A percentile compares a stretch with the other conserved stretches of the same genome.
Evolutionary conservation across 2,888 invertebrate species (phyloP).

Genomic region (Mactromeris polynyma): DNA sequence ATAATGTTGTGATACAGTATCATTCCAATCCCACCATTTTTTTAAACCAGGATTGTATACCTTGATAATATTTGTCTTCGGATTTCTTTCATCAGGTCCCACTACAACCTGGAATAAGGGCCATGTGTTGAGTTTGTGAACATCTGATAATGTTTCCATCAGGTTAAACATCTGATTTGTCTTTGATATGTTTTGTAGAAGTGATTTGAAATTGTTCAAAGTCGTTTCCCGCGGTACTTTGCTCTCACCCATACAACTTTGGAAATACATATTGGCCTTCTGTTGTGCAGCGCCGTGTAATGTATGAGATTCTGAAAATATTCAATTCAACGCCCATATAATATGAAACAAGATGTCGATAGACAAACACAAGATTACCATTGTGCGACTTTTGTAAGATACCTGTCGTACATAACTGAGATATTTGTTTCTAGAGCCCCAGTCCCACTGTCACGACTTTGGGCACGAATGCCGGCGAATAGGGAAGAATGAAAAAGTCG

Average conservation of each 20-base stretch:
- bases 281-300: constrained; percentile 66
- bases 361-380: no score
- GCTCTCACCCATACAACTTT: constrained; percentile 79
- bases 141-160: constrained; percentile 67
- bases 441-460: no score
- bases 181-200: constrained; percentile 69
- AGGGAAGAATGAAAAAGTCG: no score
- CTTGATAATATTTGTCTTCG: constrained; percentile 79
- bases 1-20: no score
- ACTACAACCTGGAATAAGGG: constrained; percentile 79
- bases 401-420: no score
- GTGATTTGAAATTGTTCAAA: constrained; percentile 66
- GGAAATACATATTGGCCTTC: constrained; percentile 76
- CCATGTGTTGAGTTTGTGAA: constrained; percentile 80
- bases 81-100: constrained; percentile 80
- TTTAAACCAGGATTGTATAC: no score
- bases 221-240: constrained; percentile 64
- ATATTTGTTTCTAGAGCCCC: no score
- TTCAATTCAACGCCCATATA: no score
- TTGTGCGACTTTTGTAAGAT: no score
- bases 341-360: no score
- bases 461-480: no score
- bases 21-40: no score
- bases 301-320: constrained; percentile 69
- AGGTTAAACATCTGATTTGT: constrained; percentile 61